Percentiles rank a stretch among this genome's conserved stretches.
These are phyloP conservation scores for Crocidura indochinensis DNA, from an alignment of 2,797 vertebrate species.

Conservation along the genomic window DNA sequence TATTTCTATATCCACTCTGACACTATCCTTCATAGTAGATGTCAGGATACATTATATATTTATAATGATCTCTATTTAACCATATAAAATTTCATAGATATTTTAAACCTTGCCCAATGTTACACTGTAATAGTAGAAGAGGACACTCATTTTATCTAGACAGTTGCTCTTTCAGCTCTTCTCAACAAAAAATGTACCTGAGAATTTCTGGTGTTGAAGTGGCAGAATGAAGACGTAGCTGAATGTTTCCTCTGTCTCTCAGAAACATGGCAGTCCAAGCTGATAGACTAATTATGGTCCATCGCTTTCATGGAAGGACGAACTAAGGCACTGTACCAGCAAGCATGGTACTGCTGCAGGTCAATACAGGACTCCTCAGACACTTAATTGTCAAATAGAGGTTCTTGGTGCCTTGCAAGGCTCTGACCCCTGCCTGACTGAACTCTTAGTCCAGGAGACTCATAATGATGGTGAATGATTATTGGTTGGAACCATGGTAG, in stretches of 20 bases:
- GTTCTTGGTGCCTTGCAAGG: not conserved
- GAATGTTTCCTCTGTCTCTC: not conserved
- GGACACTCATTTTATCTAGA: constrained; percentile 4
- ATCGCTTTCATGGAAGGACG: not conserved
- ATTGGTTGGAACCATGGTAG: not conserved
- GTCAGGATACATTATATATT: not conserved
- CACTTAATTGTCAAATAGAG: not conserved
- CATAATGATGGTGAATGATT: not conserved
- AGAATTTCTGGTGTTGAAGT: not conserved
- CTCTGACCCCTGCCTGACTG: not conserved
- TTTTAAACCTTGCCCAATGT: not conserved
- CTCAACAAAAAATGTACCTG: not conserved
- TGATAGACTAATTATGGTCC: not conserved
- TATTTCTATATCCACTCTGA: not conserved
- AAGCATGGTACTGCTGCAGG: not conserved
- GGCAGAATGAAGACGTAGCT: not conserved
- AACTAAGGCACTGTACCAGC: not conserved
- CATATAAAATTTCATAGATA: not conserved
- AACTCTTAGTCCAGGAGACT: not conserved
- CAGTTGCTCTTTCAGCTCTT: not conserved
- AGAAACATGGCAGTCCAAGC: not conserved
- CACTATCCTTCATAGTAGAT: not conserved
- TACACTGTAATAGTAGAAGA: not conserved
- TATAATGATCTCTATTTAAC: not conserved
- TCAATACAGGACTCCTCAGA: not conserved